Base-by-base conservation (phyloP, 2,113 vertebrate genomes). In the Apodemus speciosus region DNA sequence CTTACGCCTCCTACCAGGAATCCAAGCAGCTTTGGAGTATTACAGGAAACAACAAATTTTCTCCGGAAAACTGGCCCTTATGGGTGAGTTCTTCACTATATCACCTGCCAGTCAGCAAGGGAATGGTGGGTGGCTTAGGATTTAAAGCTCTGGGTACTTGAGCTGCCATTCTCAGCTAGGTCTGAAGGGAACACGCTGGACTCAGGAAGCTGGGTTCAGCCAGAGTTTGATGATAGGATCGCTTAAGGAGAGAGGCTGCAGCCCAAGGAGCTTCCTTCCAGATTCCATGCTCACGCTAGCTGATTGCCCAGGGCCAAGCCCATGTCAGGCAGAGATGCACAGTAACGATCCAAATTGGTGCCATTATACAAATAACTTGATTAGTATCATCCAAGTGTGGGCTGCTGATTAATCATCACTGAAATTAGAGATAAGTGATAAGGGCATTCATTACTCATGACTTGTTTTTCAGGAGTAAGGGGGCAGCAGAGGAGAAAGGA, bases 11-110 rank as follows among this genome's bases (percentile, higher is more conserved):
- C 85, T 93, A 77, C 75, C 88, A 96, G 90, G 93, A 93, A 97
- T 77, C 94, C 95, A 84, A 89, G 93, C 14, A 91, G 88, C 93
- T 92, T 95, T 81, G 92, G 92, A 92, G 92, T 93, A 81, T 89
- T 93, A 95, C 30, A 93, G 30, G 91, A 97, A 97, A 96, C 85
- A 94, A 95, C 92, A 94, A 91, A 46, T 46, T 96, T 96, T 97
- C 95, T 96, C 90, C 92, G 80, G 89, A 96, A 97, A 97, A 96
- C 86, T 89, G 89, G 87, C 90, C 75, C 83, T 93, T 87, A 81
- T 76, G 77, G 96, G 88, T 60, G 75, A 94, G 92, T 87, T 92
- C 89, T 35, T 94, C 93, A 89, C 89, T 90, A 60, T 58, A 85
- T 89, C 35, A 27, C n/a, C 73, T 64, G 77, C 84, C 94, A 92